phyloP scores from a whole-genome alignment of 2,888 invertebrate genomes.

The Glaucopsyche alexis region DNA sequence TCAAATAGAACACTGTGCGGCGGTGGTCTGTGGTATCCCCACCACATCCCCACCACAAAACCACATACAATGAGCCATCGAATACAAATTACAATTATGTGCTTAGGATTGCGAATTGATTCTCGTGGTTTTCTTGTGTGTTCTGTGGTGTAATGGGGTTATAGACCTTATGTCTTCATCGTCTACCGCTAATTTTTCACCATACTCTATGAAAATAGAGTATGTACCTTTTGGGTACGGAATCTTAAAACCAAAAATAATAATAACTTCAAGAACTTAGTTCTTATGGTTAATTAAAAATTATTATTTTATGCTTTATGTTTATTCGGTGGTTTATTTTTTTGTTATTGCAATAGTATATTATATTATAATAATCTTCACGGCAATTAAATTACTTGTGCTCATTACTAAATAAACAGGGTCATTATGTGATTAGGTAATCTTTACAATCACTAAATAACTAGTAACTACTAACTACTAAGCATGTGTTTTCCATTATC shows the following conservation, averaged over 20 bases:
- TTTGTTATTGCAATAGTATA: too few relatives aligned
- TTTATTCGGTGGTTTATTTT: too few relatives aligned
- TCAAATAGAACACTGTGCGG: too few relatives aligned
- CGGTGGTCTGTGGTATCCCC: constrained; percentile 15
- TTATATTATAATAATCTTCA: background rate
- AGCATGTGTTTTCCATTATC: background rate
- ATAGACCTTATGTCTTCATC: constrained; percentile 5
- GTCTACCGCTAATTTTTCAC: too few relatives aligned
- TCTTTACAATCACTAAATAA: background rate
- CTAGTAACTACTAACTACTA: background rate
- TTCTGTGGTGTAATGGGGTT: constrained; percentile 1
- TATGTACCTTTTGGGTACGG: too few relatives aligned
- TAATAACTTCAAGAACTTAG: too few relatives aligned
- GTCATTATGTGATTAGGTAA: constrained; percentile 1
- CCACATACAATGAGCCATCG: background rate
- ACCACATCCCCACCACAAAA: background rate
- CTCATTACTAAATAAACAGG: background rate
- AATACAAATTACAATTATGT: constrained; percentile 4
- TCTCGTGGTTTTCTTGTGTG: background rate
- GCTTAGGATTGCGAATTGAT: background rate
- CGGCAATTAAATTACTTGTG: background rate
- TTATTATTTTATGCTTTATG: too few relatives aligned
- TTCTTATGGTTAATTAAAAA: too few relatives aligned
- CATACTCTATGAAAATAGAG: too few relatives aligned
- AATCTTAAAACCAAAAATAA: too few relatives aligned